Percentiles rank a stretch among this genome's conserved stretches.
phyloP scores from a whole-genome alignment of 2,888 invertebrate species.

The Coleophora flavipennella region DNA sequence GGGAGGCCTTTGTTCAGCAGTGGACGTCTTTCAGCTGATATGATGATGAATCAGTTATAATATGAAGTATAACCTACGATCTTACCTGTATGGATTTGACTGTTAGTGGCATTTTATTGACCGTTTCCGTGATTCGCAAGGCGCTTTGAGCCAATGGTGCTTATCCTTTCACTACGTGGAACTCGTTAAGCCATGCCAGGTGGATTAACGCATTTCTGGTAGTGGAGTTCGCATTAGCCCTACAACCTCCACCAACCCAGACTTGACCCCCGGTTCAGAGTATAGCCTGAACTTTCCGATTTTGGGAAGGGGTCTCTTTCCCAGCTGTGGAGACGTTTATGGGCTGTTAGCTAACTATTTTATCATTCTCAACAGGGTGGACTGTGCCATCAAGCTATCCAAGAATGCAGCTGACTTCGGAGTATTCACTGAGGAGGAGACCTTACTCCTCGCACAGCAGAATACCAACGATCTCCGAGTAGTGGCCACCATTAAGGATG shows the following conservation, averaged over 20 bases:
- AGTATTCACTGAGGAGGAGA: constrained; percentile 74
- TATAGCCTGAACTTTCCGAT: neutral
- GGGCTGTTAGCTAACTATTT: neutral
- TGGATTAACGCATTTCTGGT: too few species aligned
- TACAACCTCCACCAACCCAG: too few species aligned
- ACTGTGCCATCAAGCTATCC: constrained; percentile 73
- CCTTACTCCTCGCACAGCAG: constrained; percentile 62
- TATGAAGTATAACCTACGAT: too few species aligned
- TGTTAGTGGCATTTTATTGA: too few species aligned
- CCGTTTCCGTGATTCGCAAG: too few species aligned
- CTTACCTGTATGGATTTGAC: too few species aligned
- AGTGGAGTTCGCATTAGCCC: neutral
- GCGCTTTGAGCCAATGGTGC: too few species aligned
- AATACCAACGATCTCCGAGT: constrained; percentile 53
- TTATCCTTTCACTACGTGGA: too few species aligned
- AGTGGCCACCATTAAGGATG: constrained; percentile 58
- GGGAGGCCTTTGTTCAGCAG: too few species aligned
- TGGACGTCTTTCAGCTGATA: too few species aligned
- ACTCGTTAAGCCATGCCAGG: too few species aligned
- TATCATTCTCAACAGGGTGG: constrained; percentile 48
- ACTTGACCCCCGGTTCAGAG: neutral
- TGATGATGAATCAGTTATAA: too few species aligned
- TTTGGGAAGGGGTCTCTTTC: neutral
- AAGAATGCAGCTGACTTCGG: constrained; percentile 71
- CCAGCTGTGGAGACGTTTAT: neutral